Conservation (phyloP, 2,113 vertebrate genomes). For the Heliornis fulica region DNA sequence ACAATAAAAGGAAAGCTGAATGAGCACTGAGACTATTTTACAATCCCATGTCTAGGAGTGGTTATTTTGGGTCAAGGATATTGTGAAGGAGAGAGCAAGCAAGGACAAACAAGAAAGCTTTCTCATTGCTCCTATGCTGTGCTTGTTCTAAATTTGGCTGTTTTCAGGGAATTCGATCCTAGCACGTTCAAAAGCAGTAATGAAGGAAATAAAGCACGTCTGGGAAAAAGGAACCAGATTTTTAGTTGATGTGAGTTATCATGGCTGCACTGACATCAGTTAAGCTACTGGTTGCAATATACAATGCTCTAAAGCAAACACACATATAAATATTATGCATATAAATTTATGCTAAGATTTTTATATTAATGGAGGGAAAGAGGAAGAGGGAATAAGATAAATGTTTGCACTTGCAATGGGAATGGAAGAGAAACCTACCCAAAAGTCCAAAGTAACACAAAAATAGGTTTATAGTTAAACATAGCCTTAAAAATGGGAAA, state of each 20-base stretch:
- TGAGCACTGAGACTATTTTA: not conserved
- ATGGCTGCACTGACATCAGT: not conserved
- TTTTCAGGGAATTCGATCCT: constrained; percentile 32
- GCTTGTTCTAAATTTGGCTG: constrained; percentile 15
- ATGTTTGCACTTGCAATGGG: not conserved
- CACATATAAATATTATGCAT: fast-evolving
- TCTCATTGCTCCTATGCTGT: not conserved
- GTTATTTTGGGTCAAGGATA: constrained; percentile 56
- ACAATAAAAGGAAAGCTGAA: constrained; percentile 22
- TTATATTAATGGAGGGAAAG: not conserved
- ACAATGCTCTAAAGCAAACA: not conserved
- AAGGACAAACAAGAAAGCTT: constrained; percentile 51
- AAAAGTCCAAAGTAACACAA: not conserved
- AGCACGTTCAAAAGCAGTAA: not conserved
- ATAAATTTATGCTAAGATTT: not conserved
- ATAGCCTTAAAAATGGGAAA: not conserved
- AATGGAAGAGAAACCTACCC: not conserved
- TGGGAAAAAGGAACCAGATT: not conserved
- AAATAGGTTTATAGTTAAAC: not conserved
- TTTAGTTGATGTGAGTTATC: not conserved
- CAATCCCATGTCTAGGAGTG: not conserved
- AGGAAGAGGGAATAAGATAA: not conserved
- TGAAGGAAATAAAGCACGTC: constrained; percentile 2
- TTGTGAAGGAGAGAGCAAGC: constrained; percentile 30
- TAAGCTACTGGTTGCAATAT: not conserved